Evolutionary conservation across 2,797 vertebrate species (phyloP).

Genomic region (Neostethus bicornis): DNA sequence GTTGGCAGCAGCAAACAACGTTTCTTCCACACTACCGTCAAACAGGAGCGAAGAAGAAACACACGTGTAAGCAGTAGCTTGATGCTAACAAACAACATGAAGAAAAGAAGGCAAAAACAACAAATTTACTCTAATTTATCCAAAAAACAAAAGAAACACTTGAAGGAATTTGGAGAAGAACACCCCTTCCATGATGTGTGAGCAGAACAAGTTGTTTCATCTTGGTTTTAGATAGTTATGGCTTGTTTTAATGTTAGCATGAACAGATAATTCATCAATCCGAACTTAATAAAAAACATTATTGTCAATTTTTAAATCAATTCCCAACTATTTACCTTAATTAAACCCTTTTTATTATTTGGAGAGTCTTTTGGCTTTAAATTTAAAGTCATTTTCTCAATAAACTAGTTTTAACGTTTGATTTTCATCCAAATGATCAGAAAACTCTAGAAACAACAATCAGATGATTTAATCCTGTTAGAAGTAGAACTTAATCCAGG

Average conservation of each 20-base stretch:
- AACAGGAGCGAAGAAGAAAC: neutral
- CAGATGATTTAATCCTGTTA: no score
- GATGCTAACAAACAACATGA: conserved; percentile 83
- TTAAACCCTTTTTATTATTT: no score
- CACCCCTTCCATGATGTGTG: conserved; percentile 91
- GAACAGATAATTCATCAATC: no score
- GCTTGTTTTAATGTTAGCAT: conserved; percentile 18
- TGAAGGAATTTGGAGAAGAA: conserved; percentile 93
- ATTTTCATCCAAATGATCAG: no score
- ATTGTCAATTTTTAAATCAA: no score
- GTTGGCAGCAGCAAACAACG: neutral
- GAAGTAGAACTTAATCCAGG: no score
- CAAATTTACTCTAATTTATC: conserved; percentile 76
- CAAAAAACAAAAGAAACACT: conserved; percentile 93
- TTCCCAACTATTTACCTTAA: no score
- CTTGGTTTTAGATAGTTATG: neutral
- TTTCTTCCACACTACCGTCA: neutral
- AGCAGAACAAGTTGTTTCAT: conserved; percentile 14
- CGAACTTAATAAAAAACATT: no score
- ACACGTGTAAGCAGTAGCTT: conserved; percentile 41
- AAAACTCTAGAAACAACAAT: no score
- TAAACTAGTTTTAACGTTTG: no score
- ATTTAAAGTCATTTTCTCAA: no score
- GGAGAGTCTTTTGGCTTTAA: no score
- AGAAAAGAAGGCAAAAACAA: conserved; percentile 80